Base-by-base conservation (phyloP, 2,888 invertebrate species). In the Dasysyrphus tricinctus region DNA sequence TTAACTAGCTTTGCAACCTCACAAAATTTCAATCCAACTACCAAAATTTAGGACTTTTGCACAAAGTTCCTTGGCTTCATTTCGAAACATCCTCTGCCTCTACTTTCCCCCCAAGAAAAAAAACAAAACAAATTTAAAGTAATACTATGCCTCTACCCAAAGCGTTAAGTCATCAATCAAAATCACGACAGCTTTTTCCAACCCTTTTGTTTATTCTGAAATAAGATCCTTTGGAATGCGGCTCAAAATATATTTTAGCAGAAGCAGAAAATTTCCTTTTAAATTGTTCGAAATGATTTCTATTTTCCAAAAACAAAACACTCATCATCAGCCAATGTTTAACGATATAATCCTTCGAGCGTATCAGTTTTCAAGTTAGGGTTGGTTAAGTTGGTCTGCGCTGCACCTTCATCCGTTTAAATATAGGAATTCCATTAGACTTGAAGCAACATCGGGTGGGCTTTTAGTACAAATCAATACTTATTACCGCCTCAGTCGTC, bases 401-500 rank as follows among this genome's bases (percentile, higher is more conserved):
- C 32, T 54, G 14, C 65, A 32, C 56, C 19, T 14, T 14, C 73
- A n/a, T 34, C n/a, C 59, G 3, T 42, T 14, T n/a, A 57, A 70
- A 37, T 32, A 37, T 32, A 37, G n/a, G 24, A 44, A 24, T 24
- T 24, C 24, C 67, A 77, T 82, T 77, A 77, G 78, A 65, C 57
- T 47, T 67, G 24, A 82, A 73, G 1, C 24, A 61, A 57, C 63
- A 39, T 72, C 77, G 57, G 81, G 65, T 70, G 57, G 81, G 82
- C 82, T 73, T 73, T 82, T 73, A 78, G 51, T 39, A 44, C 44
- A 73, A 82, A 82, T 82, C 82, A 73, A 78, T 82, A 82, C 63
- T 37, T 73, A 77, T 77, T 78, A 82, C 59, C 39, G 8, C 59
- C 54, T 24, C 51, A 42, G 8, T 14, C 7, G 14, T 54, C n/a